These are phyloP conservation scores for Chloroclystis v-ata DNA, from an alignment of 2,888 invertebrate species.

Conservation along the genomic window DNA sequence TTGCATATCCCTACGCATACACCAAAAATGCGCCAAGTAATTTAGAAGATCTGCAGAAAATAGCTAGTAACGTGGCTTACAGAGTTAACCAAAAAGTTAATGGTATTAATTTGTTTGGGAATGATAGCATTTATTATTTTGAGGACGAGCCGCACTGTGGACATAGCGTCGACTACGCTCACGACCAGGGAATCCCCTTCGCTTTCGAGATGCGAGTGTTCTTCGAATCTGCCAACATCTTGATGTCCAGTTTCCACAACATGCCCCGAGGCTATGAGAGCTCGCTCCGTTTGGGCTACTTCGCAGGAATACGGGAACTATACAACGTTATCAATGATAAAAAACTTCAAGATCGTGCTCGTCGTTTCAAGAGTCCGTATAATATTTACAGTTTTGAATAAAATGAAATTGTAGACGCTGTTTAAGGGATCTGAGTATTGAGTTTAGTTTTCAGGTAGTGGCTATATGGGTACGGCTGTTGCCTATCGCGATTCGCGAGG, in stretches of 20 bases:
- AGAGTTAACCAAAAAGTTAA: constrained; percentile 56
- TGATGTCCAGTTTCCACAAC: constrained; percentile 54
- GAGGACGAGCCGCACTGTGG: constrained; percentile 55
- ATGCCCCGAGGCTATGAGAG: constrained; percentile 52
- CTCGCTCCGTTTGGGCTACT: constrained; percentile 54
- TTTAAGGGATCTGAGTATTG: too few relatives aligned
- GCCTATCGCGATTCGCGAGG: constrained; percentile 4
- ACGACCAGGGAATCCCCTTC: constrained; percentile 39
- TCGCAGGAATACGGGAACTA: constrained; percentile 50
- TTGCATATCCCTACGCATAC: constrained; percentile 82
- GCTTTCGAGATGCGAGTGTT: constrained; percentile 65
- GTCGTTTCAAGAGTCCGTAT: too few relatives aligned
- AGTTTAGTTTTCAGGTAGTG: constrained; percentile 12
- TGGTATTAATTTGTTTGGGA: constrained; percentile 47
- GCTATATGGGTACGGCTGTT: too few relatives aligned
- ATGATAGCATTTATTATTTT: constrained; percentile 46
- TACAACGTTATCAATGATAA: constrained; percentile 46
- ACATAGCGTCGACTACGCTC: constrained; percentile 62
- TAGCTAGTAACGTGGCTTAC: constrained; percentile 44
- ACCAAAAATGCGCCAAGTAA: constrained; percentile 33
- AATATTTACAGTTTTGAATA: too few relatives aligned
- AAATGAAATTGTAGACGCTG: too few relatives aligned
- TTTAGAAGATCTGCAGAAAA: constrained; percentile 27
- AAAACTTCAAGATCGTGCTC: background rate
- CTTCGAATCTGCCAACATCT: constrained; percentile 42